phyloP scores from a whole-genome alignment of 2,113 vertebrate genomes.

The Andinoacara biseriatus region DNA sequence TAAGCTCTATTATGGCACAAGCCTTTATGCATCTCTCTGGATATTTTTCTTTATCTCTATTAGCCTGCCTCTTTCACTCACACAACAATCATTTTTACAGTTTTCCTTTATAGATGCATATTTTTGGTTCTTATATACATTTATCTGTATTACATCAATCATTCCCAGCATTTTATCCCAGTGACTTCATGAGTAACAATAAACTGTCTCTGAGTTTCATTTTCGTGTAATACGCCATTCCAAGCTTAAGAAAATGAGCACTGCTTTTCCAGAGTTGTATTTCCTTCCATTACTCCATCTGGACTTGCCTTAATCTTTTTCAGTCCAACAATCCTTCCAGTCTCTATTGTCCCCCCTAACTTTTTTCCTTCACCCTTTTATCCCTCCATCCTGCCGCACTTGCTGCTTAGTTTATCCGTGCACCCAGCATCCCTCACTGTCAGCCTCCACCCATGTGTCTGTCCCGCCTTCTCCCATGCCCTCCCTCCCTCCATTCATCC shows the following conservation, averaged over 20 bases:
- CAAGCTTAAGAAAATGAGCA: neutral
- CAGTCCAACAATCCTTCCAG: neutral
- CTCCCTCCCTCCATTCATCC: conserved; percentile 21
- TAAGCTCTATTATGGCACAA: neutral
- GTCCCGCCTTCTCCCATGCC: neutral
- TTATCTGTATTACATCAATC: neutral
- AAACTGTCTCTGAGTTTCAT: neutral
- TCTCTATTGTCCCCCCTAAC: neutral
- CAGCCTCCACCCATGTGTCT: neutral
- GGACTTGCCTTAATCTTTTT: neutral
- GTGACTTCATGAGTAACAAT: neutral
- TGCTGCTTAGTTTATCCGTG: neutral
- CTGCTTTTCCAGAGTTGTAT: neutral
- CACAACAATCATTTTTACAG: neutral
- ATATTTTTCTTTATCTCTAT: neutral
- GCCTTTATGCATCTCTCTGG: conserved; percentile 5
- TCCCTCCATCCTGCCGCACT: conserved; percentile 14
- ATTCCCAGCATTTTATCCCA: neutral
- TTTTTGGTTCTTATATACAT: neutral
- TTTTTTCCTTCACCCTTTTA: neutral
- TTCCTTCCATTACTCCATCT: neutral
- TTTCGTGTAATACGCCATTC: neutral
- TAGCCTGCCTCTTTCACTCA: neutral
- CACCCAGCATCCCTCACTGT: neutral
- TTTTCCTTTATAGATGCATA: neutral